A percentile compares a stretch with the other conserved stretches of the same genome.
Conservation (phyloP, 2,888 invertebrate species). For the Acholoe squamosa region DNA sequence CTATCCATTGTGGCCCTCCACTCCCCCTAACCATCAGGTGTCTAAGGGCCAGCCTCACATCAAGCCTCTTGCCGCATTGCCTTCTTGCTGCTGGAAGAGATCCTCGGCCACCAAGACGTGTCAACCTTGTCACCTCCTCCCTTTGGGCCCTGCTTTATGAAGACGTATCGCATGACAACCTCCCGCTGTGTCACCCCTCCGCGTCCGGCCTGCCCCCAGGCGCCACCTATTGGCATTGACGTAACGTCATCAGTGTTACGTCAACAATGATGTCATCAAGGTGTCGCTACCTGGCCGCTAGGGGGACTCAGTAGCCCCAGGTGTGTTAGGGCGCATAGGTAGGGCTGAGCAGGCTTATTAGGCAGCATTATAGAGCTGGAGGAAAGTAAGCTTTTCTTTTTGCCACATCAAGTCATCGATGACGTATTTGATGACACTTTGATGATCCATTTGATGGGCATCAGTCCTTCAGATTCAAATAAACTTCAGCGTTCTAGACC, state of each 20-base stretch:
- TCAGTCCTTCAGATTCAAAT: constrained; percentile 46
- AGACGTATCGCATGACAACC: constrained; percentile 44
- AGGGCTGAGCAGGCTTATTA: not conserved
- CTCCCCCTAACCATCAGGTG: not conserved
- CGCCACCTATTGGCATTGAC: constrained; percentile 32
- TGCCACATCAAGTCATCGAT: constrained; percentile 38
- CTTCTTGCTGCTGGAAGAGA: not conserved
- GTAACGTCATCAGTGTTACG: constrained; percentile 53
- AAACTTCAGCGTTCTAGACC: not conserved
- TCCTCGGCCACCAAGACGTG: not conserved
- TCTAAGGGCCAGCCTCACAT: not conserved
- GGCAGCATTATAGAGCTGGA: not conserved
- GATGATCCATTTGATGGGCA: constrained; percentile 47
- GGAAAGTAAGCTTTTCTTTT: constrained; percentile 47
- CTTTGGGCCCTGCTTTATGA: not conserved
- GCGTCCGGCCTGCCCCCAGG: not conserved
- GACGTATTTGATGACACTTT: constrained; percentile 55
- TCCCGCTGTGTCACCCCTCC: constrained; percentile 5
- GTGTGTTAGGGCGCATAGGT: not conserved
- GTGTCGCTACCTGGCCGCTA: constrained; percentile 28
- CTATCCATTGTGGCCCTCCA: not conserved
- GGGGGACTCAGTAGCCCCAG: not conserved
- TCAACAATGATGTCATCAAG: constrained; percentile 8
- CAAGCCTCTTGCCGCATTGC: constrained; percentile 35
- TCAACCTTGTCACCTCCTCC: constrained; percentile 31